Evolutionary conservation across 2,113 vertebrate genomes (phyloP), one percentile per base, ranked within the genome.

Genomic region (Macquaria ambigua): DNA sequence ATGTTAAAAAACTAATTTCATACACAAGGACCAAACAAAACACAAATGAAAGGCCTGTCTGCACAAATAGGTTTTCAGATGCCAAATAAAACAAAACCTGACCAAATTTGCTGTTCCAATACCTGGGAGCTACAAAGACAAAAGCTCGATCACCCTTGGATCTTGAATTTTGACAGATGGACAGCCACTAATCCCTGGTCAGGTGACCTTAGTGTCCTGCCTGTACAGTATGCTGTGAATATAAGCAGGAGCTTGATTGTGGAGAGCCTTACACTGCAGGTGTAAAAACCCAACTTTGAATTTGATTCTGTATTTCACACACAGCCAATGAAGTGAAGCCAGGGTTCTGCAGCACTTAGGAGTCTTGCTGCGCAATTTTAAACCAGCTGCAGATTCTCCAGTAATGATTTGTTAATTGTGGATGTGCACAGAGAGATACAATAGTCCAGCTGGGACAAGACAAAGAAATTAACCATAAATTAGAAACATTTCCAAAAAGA

Each of bases 231-330:
- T 73, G n/a, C 56, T n/a, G 18, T 23, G 18, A 23, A 34, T 55
- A 31, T 72, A 58, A 81, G 55, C 61, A 69, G 58, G 55, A 56
- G 83, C 63, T 62, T 62, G 80, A 87, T 79, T 86, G 31, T 72
- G 4, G 20, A 83, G 48, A 70, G 85, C 31, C 39, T 69, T 63
- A 62, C 43, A 9, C 67, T 69, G 72, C 71, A 70, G 67, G 82
- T 77, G 58, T 72, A 62, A 39, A 83, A 79, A 10, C 46, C 46
- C 53, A 59, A 41, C 28, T 76, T 59, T 64, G 62, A 86, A 74
- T 83, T 86, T 50, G 14, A 48, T 62, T 86, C 41, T 28, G 28
- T 70, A 58, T 74, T 68, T 72, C 31, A 58, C 39, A 62, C 1
- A 4, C 48, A 77, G 18, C 46, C 34, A 23, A 1, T 41, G 48